These are phyloP conservation scores for Seriola rivoliana DNA, from an alignment of 2,113 vertebrate species.

Conservation along the genomic window DNA sequence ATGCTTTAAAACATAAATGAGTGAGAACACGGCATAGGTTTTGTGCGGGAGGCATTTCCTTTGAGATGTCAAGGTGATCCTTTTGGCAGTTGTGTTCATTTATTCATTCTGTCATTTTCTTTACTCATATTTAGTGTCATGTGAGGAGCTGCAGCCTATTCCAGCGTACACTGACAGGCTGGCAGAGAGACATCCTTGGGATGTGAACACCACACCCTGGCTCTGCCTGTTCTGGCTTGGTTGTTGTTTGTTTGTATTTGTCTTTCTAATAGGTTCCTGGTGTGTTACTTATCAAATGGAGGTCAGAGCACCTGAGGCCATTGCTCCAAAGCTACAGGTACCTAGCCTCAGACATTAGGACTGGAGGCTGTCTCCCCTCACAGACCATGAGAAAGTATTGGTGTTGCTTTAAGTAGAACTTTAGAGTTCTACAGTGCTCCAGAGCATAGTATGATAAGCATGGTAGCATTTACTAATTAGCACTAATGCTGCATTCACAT, in stretches of 20 bases:
- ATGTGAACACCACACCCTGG: constrained; percentile 1
- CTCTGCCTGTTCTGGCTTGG: constrained; percentile 23
- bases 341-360: constrained; percentile 30
- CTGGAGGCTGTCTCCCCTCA: constrained; percentile 11
- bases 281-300: constrained; percentile 39
- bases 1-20: constrained; percentile 16
- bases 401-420: constrained; percentile 19
- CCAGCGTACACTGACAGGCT: constrained; percentile 11
- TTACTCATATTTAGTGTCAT: constrained; percentile 9
- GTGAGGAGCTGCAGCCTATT: constrained; percentile 8
- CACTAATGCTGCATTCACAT: neutral
- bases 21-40: constrained; percentile 12
- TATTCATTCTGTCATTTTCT: constrained; percentile 50
- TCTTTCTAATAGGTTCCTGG: constrained; percentile 56
- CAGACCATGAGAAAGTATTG: neutral
- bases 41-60: constrained; percentile 29
- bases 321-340: constrained; percentile 24
- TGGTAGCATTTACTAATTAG: too few species aligned
- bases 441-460: neutral
- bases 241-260: constrained; percentile 53
- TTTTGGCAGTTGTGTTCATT: constrained; percentile 19
- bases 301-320: constrained; percentile 46
- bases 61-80: constrained; percentile 34
- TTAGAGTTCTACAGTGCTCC: neutral
- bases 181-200: constrained; percentile 12